These are phyloP conservation scores for Porites divaricata DNA, from an alignment of 92 coral and sea anemone genomes.

Conservation along the genomic window DNA sequence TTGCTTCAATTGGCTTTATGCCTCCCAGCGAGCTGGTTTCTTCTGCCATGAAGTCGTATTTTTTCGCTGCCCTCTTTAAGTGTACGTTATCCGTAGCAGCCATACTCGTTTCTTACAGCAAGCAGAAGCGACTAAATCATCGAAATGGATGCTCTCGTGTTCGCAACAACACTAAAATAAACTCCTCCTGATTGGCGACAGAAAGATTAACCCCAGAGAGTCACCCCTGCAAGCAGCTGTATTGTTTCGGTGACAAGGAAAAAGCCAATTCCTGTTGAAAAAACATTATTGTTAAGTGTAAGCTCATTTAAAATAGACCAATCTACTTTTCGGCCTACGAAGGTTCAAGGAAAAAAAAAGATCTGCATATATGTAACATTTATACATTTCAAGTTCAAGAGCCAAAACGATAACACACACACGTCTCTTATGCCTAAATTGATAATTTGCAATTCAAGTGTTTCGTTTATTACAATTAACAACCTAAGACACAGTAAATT, in stretches of 20 bases:
- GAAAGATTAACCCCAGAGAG: neutral
- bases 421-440: neutral
- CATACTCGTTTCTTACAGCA: neutral
- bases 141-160: neutral
- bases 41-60: neutral
- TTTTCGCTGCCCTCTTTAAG: neutral
- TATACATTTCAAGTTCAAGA: neutral
- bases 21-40: slow-evolving; percentile 8
- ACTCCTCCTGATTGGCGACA: neutral
- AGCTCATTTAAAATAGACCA: neutral
- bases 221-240: neutral
- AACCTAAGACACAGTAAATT: neutral
- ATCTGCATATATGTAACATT: neutral
- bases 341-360: too few species aligned
- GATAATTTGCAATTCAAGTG: neutral
- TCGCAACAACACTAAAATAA: neutral
- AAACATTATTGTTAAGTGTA: neutral
- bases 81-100: neutral
- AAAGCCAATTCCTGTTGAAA: neutral
- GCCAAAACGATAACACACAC: too few species aligned
- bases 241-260: slow-evolving; percentile 1
- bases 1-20: slow-evolving; percentile 19
- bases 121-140: neutral
- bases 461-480: too few species aligned
- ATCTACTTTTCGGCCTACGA: neutral